Evolutionary conservation across 2,113 vertebrate genomes (phyloP), one percentile per base, ranked within the genome.

Genomic region (Mesoclemmys tuberculata): DNA sequence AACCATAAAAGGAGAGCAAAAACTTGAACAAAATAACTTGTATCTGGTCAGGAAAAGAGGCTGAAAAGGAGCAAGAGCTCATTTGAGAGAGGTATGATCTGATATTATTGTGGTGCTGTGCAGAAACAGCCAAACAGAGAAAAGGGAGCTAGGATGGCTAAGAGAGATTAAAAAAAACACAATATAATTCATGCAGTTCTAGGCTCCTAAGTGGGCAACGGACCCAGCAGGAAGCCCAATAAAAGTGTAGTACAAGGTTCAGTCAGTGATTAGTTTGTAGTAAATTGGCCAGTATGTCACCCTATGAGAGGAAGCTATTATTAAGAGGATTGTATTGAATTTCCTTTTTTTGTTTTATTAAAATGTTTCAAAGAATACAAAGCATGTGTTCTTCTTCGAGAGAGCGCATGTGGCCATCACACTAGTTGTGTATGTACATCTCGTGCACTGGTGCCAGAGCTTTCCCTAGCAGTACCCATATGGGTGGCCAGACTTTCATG

Each of bases 291-390:
- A n/a, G 55, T 92, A 93, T 87, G 27, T 71, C 93, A 90, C 90
- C 24, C 86, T 95, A 96, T 87, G 61, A 93, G 85, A 91, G 48
- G 56, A 96, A 96, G 38, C 9, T 96, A 95, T 95, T 97, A 78
- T 74, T 88, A 78, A 91, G 64, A 93, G 93, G 24, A 89, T 86
- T 95, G 52, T 88, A 90, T 90, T 96, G 95, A 93, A 97, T 96
- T 94, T 88, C 13, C 84, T 94, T 96, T 94, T 94, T 68, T 82
- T 90, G 80, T 92, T 97, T 96, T 94, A 96, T 96, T 95, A 89
- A 96, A 96, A 84, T 71, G 46, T 92, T 97, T 38, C 18, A 0
- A 46, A 80, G 93, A 56, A 51, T 94, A 94, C 90, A 96, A 84
- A 93, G 1, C 5, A 90, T n/a, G 61, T 4, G 21, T 89, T 90